phyloP scores from a whole-genome alignment of 1,140 invertebrate genomes.

The Thrips palmi region DNA sequence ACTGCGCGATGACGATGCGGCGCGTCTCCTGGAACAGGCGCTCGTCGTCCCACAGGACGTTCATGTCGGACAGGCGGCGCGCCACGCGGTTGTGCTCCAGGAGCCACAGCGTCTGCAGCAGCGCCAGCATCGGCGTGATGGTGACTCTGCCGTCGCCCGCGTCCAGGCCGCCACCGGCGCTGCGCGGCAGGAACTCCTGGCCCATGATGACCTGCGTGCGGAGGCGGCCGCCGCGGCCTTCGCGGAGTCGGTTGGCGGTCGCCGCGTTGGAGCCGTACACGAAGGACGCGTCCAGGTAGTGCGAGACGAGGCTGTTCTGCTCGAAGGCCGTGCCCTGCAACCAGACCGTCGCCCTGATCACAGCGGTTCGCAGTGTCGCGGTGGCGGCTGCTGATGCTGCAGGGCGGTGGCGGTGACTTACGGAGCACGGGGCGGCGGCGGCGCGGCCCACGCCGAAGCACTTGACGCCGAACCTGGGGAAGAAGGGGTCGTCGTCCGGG shows the following conservation, averaged over 20 bases:
- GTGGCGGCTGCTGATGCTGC: no score
- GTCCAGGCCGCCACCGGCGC: not conserved
- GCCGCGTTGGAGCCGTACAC: conserved; percentile 59
- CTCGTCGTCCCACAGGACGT: conserved; percentile 45
- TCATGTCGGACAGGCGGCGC: conserved; percentile 29
- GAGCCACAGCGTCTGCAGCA: conserved; percentile 39
- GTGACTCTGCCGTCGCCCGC: conserved; percentile 43
- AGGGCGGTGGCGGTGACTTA: no score
- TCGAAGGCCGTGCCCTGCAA: no score
- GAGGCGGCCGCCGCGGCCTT: conserved; percentile 28
- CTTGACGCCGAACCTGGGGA: conserved; percentile 41
- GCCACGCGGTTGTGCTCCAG: conserved; percentile 51
- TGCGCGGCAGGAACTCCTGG: conserved; percentile 10
- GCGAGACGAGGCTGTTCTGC: conserved; percentile 61
- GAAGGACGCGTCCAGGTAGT: conserved; percentile 66
- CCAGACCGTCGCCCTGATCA: no score
- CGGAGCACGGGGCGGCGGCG: no score
- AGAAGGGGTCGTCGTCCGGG: conserved; percentile 48
- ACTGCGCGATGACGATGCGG: conserved; percentile 34
- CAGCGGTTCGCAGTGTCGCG: no score
- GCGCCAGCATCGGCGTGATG: conserved; percentile 33
- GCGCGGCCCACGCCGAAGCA: conserved; percentile 59
- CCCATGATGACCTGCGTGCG: conserved; percentile 2
- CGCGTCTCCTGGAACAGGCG: conserved; percentile 41
- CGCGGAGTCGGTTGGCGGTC: conserved; percentile 40